Conservation (phyloP, 2,113 vertebrate genomes). For the Chroicocephalus ridibundus region DNA sequence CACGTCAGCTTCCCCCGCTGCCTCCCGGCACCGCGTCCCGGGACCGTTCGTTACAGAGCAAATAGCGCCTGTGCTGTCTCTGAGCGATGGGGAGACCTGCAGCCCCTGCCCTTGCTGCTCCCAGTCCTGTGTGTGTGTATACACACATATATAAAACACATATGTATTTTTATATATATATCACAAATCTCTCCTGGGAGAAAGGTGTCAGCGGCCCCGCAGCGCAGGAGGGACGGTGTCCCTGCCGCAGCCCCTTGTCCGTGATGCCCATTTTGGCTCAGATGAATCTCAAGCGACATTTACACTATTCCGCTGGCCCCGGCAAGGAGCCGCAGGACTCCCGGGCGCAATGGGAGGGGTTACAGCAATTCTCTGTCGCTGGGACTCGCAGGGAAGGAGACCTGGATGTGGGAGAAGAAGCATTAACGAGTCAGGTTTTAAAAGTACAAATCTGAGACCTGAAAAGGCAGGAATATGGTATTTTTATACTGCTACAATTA, state of each 20-base stretch:
- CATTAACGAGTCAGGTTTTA: background rate
- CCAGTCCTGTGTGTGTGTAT: too few relatives aligned
- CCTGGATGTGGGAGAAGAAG: background rate
- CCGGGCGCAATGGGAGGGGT: rapidly evolving
- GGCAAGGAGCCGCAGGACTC: background rate
- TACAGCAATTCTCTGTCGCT: background rate
- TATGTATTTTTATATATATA: too few relatives aligned
- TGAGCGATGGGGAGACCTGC: background rate
- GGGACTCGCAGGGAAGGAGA: background rate
- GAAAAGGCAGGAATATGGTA: rapidly evolving
- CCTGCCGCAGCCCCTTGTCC: background rate
- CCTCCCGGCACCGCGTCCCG: background rate
- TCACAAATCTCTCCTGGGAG: background rate
- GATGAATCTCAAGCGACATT: background rate
- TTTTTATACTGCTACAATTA: background rate
- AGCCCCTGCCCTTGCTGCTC: background rate
- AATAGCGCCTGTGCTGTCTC: rapidly evolving
- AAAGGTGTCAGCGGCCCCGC: rapidly evolving
- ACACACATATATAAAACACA: too few relatives aligned
- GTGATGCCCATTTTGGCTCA: rapidly evolving
- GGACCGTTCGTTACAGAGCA: rapidly evolving
- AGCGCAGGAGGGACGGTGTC: rapidly evolving
- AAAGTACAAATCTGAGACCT: background rate
- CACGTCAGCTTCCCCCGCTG: rapidly evolving
- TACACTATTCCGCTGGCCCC: background rate